Percentiles rank a stretch among this genome's conserved stretches.
These are phyloP conservation scores for Aurelia aurita DNA, from an alignment of 30 jellyfish, hydroid and myxozoan genomes.

Conservation along the genomic window DNA sequence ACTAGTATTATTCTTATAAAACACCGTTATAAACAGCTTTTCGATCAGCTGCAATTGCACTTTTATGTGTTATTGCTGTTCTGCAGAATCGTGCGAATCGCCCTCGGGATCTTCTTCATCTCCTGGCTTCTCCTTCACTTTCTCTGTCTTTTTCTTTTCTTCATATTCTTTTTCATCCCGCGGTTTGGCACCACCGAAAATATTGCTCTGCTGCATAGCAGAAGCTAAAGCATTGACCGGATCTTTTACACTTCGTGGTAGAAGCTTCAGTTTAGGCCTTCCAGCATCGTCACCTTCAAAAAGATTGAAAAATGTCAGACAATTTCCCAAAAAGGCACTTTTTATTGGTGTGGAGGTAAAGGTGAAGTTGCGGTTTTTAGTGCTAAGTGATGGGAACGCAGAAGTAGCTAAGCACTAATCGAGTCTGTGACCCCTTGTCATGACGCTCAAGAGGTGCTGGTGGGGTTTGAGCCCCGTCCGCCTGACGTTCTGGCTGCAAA, in stretches of 20 bases:
- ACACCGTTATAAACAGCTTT: constrained; percentile 12
- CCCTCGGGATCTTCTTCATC: constrained; percentile 43
- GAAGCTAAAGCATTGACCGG: constrained; percentile 89
- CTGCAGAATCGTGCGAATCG: constrained; percentile 1
- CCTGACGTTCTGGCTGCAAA: no score
- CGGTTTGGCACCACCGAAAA: constrained; percentile 99
- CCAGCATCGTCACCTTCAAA: constrained; percentile 72
- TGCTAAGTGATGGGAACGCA: no score
- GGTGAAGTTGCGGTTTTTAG: no score
- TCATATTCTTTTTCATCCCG: constrained; percentile 94
- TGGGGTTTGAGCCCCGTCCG: no score
- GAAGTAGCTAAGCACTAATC: no score
- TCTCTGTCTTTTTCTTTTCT: constrained; percentile 60
- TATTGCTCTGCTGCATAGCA: constrained; percentile 72
- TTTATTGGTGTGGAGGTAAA: no score
- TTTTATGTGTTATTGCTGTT: background rate
- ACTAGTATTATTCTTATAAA: background rate
- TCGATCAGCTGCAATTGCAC: constrained; percentile 15
- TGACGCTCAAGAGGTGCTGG: no score
- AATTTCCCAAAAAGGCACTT: no score
- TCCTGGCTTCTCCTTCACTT: constrained; percentile 60
- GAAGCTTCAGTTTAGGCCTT: constrained; percentile 91
- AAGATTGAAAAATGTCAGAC: no score
- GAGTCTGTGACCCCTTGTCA: no score
- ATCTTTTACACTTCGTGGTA: constrained; percentile 89